Evolutionary conservation across 2,888 invertebrate genomes (phyloP), one percentile per base, ranked within the genome.

Genomic region (Dryocosmus kuriphilus): DNA sequence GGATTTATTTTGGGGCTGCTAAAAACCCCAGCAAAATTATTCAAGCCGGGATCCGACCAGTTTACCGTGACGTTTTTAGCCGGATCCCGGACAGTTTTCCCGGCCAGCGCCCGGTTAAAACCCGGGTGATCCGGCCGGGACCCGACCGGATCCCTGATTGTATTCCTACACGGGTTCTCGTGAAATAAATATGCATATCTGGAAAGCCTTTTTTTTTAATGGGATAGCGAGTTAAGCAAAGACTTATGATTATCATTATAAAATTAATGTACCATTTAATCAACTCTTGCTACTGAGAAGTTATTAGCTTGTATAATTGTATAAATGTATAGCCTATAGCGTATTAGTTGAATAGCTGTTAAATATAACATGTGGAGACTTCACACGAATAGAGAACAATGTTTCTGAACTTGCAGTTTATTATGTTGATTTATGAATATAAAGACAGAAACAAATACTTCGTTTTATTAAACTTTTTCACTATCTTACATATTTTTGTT

Each of bases 201-300:
- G n/a, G 32, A 22, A 63, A 35, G 62, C 62, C n/a, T 63, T 16
- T 62, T 16, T 62, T 62, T 63, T 2, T 63, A n/a, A 35, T 19
- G 32, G 11, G 11, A 63, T n/a, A 63, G 16, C 30, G 32, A 32
- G n/a, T 35, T n/a, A n/a, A 63, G 35, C 35, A 22, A 32, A 35
- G 62, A 63, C 62, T 63, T 63, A 63, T 63, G n/a, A 2, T 35
- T 63, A 63, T n/a, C 35, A 63, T 63, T 63, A 35, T 35, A 9
- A n/a, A 35, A 22, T 63, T 63, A 63, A 63, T 63, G n/a, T 63
- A n/a, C 32, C 62, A 63, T 22, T 63, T 63, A 63, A 63, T 63
- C 35, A 63, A n/a, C 62, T 30, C n/a, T 35, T n/a, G n/a, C 62
- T 63, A 35, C 62, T 63, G 32, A 63, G 62, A 35, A n/a, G 8